These are phyloP conservation scores for Drosophila dunni DNA, from an alignment of 1,140 invertebrate genomes.

Conservation along the genomic window DNA sequence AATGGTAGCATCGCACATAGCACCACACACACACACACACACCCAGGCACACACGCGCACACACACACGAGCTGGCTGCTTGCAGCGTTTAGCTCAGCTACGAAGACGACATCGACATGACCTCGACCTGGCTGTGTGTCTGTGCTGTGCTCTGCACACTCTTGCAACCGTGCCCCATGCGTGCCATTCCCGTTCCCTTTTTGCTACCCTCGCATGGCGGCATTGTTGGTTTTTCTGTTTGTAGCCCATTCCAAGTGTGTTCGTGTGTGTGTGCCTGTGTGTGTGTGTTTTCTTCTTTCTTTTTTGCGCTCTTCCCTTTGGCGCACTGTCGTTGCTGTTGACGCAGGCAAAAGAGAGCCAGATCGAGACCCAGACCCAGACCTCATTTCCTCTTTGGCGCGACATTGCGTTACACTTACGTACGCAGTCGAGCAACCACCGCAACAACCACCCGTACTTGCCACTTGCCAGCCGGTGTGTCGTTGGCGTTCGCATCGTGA, in stretches of 20 bases:
- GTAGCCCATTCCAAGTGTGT: constrained; percentile 17
- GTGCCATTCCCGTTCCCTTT: constrained; percentile 63
- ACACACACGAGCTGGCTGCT: constrained; percentile 57
- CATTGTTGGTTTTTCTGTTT: constrained; percentile 56
- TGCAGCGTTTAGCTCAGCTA: constrained; percentile 36
- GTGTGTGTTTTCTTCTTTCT: not conserved
- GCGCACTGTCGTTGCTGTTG: constrained; percentile 47
- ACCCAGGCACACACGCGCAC: constrained; percentile 34
- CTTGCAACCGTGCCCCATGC: constrained; percentile 72
- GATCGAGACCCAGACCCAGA: constrained; percentile 56
- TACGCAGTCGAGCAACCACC: constrained; percentile 60
- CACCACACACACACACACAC: constrained; percentile 46
- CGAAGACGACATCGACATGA: constrained; percentile 51
- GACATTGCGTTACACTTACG: constrained; percentile 80
- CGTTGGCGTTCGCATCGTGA: constrained; percentile 73
- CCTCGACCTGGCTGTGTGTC: constrained; percentile 67
- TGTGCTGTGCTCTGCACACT: constrained; percentile 55
- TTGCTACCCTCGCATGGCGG: constrained; percentile 56
- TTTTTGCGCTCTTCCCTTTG: constrained; percentile 46
- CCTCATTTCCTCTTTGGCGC: constrained; percentile 80
- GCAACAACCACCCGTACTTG: constrained; percentile 71
- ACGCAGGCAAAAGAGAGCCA: constrained; percentile 40
- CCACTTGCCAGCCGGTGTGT: constrained; percentile 67
- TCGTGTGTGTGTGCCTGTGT: constrained; percentile 3
- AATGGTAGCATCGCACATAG: constrained; percentile 38